phyloP scores from a whole-genome alignment of 2,888 invertebrate species.

The Hermaeophaga mercurialis region DNA sequence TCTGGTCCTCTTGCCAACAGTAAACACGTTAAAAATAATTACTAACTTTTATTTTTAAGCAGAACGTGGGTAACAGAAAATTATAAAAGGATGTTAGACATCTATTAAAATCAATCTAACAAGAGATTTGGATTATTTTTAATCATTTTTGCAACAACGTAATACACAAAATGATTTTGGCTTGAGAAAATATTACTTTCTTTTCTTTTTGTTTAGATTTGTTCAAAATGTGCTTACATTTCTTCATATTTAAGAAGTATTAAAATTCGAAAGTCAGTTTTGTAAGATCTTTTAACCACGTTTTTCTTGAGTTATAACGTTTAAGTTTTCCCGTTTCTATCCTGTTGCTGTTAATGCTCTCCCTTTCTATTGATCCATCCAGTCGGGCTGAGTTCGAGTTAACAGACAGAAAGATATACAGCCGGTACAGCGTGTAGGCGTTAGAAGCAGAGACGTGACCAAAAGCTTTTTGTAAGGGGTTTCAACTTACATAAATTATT shows the following conservation, averaged over 20 bases:
- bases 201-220: too few relatives aligned
- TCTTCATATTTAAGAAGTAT: too few relatives aligned
- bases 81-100: too few relatives aligned
- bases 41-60: slow-evolving; percentile 19
- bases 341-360: slow-evolving; percentile 12
- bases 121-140: too few relatives aligned
- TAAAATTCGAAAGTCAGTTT: background rate
- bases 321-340: background rate
- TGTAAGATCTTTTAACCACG: background rate
- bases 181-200: too few relatives aligned
- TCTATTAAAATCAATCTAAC: too few relatives aligned
- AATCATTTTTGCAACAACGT: too few relatives aligned
- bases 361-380: slow-evolving; percentile 21
- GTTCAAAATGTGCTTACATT: too few relatives aligned
- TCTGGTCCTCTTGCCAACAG: slow-evolving; percentile 13
- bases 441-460: background rate
- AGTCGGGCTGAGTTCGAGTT: slow-evolving; percentile 4
- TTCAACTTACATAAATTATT: too few relatives aligned
- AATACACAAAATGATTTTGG: too few relatives aligned
- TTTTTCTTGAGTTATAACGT: background rate
- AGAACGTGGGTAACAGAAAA: background rate
- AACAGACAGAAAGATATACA: slow-evolving; percentile 9
- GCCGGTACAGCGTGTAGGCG: slow-evolving; percentile 1
- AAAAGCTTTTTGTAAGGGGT: background rate
- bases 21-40: slow-evolving; percentile 22